Evolutionary conservation across 2,797 vertebrate genomes (phyloP), one percentile per base, ranked within the genome.

Genomic region (Scleropages formosus): DNA sequence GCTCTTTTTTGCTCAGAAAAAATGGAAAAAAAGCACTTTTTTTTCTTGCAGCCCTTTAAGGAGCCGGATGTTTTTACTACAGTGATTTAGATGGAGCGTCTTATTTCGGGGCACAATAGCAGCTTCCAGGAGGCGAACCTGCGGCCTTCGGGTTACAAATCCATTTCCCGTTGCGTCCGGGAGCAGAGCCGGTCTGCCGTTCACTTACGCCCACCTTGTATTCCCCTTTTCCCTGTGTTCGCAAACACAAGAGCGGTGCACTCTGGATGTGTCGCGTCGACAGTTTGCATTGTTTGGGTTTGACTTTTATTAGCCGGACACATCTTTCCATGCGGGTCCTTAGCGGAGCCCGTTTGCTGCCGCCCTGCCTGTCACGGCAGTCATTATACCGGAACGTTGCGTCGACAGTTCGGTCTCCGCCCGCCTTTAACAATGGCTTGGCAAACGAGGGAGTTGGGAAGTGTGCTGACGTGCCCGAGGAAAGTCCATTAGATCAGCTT

Each of bases 61-160:
- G 31, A 39, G 39, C 6, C 2, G 31, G 31, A 39, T 39, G 31
- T 39, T 39, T 39, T 39, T 31, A 39, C 31, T 39, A 6, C 6
- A 31, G 6, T 6, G 31, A 39, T 39, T 39, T 39, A 39, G 31
- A 39, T 39, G 31, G 39, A 39, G 31, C 39, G 31, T 2, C 31
- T 39, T 31, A 39, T 31, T 39, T 39, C 39, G 39, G 31, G 31
- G 6, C 6, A 39, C 6, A 39, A 31, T 39, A 39, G 31, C 31
- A 39, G 39, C 6, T 2, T 39, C 31, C 31, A 39, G 39, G 6
- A 6, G 31, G 39, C 31, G 6, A 2, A 2, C 31, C 31, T 39
- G 31, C 31, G 31, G 31, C 56, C 18, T 56, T 71, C 31, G 10
- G 69, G 53, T 71, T 27, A 49, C 69, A 71, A 27, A 71, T 58